phyloP scores from a whole-genome alignment of 2,113 vertebrate genomes.

The Trogon surrucura region DNA sequence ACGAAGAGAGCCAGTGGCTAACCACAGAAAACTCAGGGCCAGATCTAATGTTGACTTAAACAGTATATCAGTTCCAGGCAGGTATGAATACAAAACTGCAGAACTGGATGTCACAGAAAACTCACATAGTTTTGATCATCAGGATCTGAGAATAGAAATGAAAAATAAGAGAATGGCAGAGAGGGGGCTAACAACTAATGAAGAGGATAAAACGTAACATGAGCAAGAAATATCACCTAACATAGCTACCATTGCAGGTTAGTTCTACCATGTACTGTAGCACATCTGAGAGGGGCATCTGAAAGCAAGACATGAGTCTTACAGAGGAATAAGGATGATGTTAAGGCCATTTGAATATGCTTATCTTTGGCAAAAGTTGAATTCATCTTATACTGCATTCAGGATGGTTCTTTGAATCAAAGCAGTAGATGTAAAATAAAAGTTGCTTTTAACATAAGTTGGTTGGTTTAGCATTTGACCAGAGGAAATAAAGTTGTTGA shows the following conservation, averaged over 20 bases:
- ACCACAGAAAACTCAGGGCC: not conserved
- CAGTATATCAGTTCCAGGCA: not conserved
- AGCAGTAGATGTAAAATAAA: not conserved
- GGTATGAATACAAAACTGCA: not conserved
- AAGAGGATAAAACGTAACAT: not conserved
- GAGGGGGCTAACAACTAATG: not conserved
- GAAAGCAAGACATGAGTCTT: not conserved
- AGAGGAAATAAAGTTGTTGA: constrained; percentile 12
- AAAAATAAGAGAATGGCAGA: not conserved
- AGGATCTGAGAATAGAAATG: not conserved
- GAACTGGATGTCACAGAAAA: not conserved
- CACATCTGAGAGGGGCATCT: not conserved
- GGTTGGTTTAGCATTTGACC: not conserved
- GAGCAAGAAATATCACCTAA: not conserved
- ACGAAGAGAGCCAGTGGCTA: not conserved
- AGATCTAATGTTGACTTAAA: not conserved
- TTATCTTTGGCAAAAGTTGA: not conserved
- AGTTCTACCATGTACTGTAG: not conserved
- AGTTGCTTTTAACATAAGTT: not conserved
- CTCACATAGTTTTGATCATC: not conserved
- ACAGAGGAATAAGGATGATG: not conserved
- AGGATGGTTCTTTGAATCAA: not conserved
- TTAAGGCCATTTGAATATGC: not conserved
- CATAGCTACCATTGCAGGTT: not conserved
- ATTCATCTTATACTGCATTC: not conserved